Evolutionary conservation across 2,797 vertebrate species (phyloP).

Genomic region (Salmo trutta): DNA sequence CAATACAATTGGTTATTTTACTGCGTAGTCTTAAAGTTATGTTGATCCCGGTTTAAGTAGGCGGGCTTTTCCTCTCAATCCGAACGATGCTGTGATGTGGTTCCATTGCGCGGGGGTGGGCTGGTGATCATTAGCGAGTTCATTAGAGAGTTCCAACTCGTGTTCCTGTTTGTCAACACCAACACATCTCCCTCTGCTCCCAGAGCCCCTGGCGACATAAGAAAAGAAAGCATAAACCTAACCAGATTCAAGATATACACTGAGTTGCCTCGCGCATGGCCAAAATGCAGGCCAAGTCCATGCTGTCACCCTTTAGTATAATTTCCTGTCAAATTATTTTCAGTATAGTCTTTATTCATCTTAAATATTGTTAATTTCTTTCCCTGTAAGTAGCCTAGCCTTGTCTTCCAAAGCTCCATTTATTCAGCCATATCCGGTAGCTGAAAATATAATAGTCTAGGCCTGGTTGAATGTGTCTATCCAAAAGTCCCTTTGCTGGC

Average conservation of each 20-base stretch:
- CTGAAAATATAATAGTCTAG: not conserved
- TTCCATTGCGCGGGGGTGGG: constrained; percentile 13
- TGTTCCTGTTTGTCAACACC: constrained; percentile 25
- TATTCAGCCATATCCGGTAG: not conserved
- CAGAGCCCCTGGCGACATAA: not conserved
- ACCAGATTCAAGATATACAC: not conserved
- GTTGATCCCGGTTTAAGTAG: constrained; percentile 28
- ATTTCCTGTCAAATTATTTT: not conserved
- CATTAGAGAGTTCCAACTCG: not conserved
- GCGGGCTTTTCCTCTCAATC: constrained; percentile 24
- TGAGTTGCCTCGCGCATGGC: not conserved
- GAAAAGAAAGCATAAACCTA: not conserved
- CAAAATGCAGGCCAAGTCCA: not conserved
- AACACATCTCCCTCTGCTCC: constrained; percentile 13
- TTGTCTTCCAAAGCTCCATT: not conserved
- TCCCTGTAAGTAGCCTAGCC: not conserved
- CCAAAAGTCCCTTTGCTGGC: no score
- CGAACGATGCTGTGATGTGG: constrained; percentile 15
- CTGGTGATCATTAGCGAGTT: constrained; percentile 20
- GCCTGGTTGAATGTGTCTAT: not conserved
- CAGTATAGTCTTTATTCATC: not conserved
- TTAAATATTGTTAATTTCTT: not conserved
- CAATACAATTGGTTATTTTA: constrained; percentile 48
- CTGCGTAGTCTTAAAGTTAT: constrained; percentile 29
- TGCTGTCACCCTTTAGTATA: not conserved